These are phyloP conservation scores for Euleptes europaea DNA, from an alignment of 2,113 vertebrate species.

Conservation along the genomic window DNA sequence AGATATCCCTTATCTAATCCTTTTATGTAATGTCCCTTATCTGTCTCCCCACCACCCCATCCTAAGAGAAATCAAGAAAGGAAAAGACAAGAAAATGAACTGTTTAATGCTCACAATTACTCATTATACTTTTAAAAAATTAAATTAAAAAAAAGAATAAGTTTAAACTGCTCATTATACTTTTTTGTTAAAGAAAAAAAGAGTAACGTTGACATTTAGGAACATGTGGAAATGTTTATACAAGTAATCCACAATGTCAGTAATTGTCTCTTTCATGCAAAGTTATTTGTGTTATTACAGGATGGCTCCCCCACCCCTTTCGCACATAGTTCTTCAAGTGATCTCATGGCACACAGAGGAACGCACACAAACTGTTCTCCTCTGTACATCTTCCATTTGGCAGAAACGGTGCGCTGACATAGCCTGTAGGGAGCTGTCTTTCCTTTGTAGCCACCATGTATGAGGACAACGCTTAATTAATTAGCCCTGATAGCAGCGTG, in stretches of 20 bases:
- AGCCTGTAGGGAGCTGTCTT: conserved; percentile 40
- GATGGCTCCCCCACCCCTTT: conserved; percentile 1
- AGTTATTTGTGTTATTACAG: conserved; percentile 53
- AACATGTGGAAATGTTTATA: conserved; percentile 38
- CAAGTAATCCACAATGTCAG: conserved; percentile 54
- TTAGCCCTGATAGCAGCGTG: conserved; percentile 60
- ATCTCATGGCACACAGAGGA: not conserved
- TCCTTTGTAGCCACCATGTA: conserved; percentile 62
- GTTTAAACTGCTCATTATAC: conserved; percentile 44
- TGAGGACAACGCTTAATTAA: conserved; percentile 67
- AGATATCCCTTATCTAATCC: conserved; percentile 47
- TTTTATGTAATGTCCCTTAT: conserved; percentile 51
- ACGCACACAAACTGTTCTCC: conserved; percentile 45
- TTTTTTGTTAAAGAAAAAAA: conserved; percentile 18
- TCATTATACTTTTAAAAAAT: conserved; percentile 40
- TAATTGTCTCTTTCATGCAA: conserved; percentile 33
- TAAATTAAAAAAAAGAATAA: not conserved
- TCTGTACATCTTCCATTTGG: conserved; percentile 62
- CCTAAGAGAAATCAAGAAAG: conserved; percentile 64
- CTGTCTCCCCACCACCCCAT: not conserved
- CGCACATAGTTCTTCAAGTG: conserved; percentile 27
- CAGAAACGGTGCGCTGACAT: conserved; percentile 53
- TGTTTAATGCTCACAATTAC: conserved; percentile 45
- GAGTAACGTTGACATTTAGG: conserved; percentile 37
- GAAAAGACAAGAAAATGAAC: conserved; percentile 51